Evolutionary conservation across 2,888 invertebrate species (phyloP), one percentile per base, ranked within the genome.

Genomic region (Pherbina coryleti): DNA sequence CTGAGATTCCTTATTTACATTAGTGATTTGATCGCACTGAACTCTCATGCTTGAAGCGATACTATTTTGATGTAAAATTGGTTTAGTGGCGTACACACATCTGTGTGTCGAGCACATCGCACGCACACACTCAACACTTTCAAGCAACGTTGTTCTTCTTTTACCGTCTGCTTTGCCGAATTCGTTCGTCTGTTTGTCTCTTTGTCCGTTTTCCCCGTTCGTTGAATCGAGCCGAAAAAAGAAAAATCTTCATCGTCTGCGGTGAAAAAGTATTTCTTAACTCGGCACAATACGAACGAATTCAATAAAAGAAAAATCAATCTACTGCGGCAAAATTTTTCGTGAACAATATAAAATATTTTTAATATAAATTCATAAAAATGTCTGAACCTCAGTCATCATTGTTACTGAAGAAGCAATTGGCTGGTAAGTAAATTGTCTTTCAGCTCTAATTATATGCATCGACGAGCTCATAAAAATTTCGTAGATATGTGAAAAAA

Each of bases 301-400:
- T 28, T 55, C 70, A 72, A 49, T 34, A 74, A 44, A 60, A 70
- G n/a, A 67, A 71, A 79, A 76, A 78, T 67, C 73, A 76, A 76
- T 80, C 78, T 70, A 72, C 67, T 64, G 70, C 51, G 67, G 55
- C 57, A 79, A 75, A 79, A 70, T 69, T 69, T 69, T 76, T 79
- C 72, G 53, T 76, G 77, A 81, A 75, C 53, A 78, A 79, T 72
- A 72, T 80, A 77, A 80, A 81, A 79, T 74, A 66, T 77, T 79
- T 53, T 75, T 79, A 81, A 78, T 76, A 77, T 60, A 75, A 81
- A 76, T 70, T 78, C 57, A 28, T 51, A 22, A 84, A 91, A 84
- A 96, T 96, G 96, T 96, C 96, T 93, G 96, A 96, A 93, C 94
- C 94, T 93, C 97, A 97, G 94, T 97, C 97, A 91, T 95, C 97